Evolutionary conservation across 2,888 invertebrate genomes (phyloP).

Genomic region (Isoperla grammatica): DNA sequence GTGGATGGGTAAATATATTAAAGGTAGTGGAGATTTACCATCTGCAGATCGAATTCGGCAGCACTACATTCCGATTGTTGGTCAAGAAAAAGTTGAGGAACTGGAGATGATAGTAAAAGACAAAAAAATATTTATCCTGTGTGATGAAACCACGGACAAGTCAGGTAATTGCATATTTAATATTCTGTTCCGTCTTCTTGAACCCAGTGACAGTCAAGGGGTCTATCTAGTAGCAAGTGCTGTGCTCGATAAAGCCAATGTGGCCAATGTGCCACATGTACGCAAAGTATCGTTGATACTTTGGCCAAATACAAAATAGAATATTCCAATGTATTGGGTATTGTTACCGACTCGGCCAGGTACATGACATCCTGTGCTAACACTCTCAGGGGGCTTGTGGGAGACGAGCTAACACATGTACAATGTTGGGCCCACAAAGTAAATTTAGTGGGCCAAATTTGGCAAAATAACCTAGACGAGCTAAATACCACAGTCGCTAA

Average conservation of each 20-base stretch:
- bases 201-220: neutral
- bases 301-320: neutral
- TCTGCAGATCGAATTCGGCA: too few species aligned
- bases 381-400: neutral
- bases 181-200: too few species aligned
- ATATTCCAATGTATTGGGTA: neutral
- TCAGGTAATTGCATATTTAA: too few species aligned
- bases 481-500: neutral
- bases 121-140: conserved; percentile 8
- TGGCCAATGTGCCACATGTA: neutral
- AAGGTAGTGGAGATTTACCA: too few species aligned
- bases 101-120: conserved; percentile 1
- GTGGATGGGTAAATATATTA: neutral
- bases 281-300: neutral
- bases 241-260: neutral
- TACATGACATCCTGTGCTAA: too few species aligned
- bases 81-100: conserved; percentile 2
- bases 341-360: neutral
- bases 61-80: too few species aligned
- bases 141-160: too few species aligned
- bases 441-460: neutral
- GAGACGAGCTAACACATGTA: neutral
- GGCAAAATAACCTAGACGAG: neutral
- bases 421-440: neutral
- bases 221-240: neutral